Conservation (phyloP, 2,888 invertebrate genomes). For the Pheosia gnoma region DNA sequence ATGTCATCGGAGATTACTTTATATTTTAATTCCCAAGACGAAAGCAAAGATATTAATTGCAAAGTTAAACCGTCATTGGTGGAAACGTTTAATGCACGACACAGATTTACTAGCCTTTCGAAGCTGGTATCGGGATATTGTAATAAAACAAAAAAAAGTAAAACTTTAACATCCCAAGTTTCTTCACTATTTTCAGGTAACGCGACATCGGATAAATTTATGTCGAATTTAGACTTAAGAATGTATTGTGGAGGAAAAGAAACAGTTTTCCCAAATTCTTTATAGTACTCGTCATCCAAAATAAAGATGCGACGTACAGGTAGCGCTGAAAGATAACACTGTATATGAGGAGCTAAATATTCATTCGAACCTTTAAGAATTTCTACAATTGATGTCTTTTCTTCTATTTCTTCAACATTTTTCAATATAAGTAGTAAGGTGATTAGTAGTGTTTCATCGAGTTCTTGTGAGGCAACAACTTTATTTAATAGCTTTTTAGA, state of each 20-base stretch:
- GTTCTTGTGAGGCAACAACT: slow-evolving; percentile 60
- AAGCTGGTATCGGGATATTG: slow-evolving; percentile 63
- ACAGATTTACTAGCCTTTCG: slow-evolving; percentile 63
- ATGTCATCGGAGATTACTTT: slow-evolving; percentile 62
- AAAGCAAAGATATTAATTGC: slow-evolving; percentile 67
- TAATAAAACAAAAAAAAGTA: slow-evolving; percentile 72
- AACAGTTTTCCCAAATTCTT: slow-evolving; percentile 55
- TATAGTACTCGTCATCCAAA: slow-evolving; percentile 45
- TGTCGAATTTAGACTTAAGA: slow-evolving; percentile 72
- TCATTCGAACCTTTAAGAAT: slow-evolving; percentile 66
- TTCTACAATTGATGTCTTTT: slow-evolving; percentile 60
- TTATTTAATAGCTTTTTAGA: slow-evolving; percentile 61
- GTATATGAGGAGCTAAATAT: slow-evolving; percentile 53
- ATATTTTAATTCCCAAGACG: slow-evolving; percentile 74
- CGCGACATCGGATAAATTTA: slow-evolving; percentile 70
- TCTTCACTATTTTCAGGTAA: slow-evolving; percentile 75
- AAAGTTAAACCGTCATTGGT: slow-evolving; percentile 72
- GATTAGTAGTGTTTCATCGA: slow-evolving; percentile 69
- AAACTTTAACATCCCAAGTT: slow-evolving; percentile 77
- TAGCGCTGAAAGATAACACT: slow-evolving; percentile 59
- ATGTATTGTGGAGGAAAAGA: slow-evolving; percentile 70
- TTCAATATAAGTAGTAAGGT: slow-evolving; percentile 59
- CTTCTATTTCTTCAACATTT: slow-evolving; percentile 47
- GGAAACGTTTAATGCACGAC: slow-evolving; percentile 66
- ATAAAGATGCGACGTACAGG: slow-evolving; percentile 60